Evolutionary conservation across 1,140 invertebrate species (phyloP).

Genomic region (Drosophila tsacasi): DNA sequence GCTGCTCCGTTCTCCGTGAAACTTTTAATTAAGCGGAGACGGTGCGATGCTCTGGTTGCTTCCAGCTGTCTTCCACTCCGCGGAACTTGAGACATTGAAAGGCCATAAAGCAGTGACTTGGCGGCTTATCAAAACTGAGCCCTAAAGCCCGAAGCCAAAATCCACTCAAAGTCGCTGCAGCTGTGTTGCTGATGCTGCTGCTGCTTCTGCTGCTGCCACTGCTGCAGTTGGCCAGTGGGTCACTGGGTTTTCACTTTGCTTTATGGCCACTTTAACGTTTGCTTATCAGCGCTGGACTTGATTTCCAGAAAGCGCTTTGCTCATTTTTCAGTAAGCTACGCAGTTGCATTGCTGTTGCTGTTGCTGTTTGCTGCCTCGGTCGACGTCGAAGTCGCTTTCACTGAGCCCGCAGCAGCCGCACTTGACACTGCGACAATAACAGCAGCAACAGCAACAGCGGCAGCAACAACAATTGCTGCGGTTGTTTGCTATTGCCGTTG

Average conservation of each 20-base stretch:
- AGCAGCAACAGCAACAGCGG: constrained; percentile 25
- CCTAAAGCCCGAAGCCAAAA: constrained; percentile 36
- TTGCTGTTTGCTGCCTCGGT: constrained; percentile 36
- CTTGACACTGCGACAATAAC: constrained; percentile 73
- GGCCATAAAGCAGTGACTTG: constrained; percentile 58
- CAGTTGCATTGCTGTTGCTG: constrained; percentile 22
- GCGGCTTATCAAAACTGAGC: constrained; percentile 54
- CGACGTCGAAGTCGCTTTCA: constrained; percentile 70
- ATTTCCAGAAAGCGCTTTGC: constrained; percentile 74
- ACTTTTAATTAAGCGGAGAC: constrained; percentile 74
- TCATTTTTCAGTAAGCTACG: constrained; percentile 76
- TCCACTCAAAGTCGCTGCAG: constrained; percentile 2
- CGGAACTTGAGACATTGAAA: constrained; percentile 45
- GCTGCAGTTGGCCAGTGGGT: constrained; percentile 67
- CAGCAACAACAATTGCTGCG: constrained; percentile 69
- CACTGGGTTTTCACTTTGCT: constrained; percentile 81
- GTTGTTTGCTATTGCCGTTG: constrained; percentile 75
- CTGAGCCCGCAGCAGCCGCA: constrained; percentile 63
- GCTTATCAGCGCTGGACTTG: constrained; percentile 76
- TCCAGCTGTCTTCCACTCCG: constrained; percentile 15
- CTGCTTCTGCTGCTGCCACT: not conserved
- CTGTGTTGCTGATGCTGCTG: not conserved
- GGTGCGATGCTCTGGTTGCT: constrained; percentile 11
- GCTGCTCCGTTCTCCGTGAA: constrained; percentile 43
- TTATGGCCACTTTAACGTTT: constrained; percentile 64